A percentile compares a stretch with the other conserved stretches of the same genome.
phyloP scores from a whole-genome alignment of 2,797 vertebrate species.

The Coregonus suidteri region DNA sequence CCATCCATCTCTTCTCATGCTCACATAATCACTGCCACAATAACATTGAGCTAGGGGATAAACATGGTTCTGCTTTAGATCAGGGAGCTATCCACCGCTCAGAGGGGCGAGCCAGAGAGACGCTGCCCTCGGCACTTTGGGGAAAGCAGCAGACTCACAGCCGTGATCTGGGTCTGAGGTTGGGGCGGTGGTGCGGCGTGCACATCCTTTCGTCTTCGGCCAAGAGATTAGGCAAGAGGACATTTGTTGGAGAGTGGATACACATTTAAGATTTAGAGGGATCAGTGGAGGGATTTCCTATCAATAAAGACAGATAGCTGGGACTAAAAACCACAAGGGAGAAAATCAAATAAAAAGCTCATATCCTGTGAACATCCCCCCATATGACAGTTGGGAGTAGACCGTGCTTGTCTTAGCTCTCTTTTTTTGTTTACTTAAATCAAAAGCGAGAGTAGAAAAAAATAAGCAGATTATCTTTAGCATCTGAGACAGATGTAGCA shows the following conservation, averaged over 20 bases:
- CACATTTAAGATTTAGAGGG: conserved; percentile 60
- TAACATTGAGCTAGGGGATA: conserved; percentile 56
- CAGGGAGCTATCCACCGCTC: conserved; percentile 49
- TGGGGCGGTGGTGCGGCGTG: conserved; percentile 36
- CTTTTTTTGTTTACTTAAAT: conserved; percentile 36
- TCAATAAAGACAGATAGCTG: conserved; percentile 66
- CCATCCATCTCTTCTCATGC: conserved; percentile 55
- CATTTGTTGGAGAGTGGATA: conserved; percentile 63
- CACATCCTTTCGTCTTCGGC: conserved; percentile 61
- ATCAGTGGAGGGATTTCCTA: conserved; percentile 64
- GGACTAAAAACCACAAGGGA: conserved; percentile 52
- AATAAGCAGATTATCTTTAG: conserved; percentile 10
- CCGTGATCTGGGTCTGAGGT: conserved; percentile 40
- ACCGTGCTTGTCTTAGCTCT: conserved; percentile 22
- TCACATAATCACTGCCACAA: conserved; percentile 65
- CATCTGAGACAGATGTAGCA: conserved; percentile 30
- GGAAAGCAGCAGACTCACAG: conserved; percentile 52
- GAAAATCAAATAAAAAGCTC: conserved; percentile 65
- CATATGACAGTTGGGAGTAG: conserved; percentile 31
- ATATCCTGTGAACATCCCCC: conserved; percentile 53
- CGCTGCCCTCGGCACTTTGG: conserved; percentile 47
- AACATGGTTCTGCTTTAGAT: conserved; percentile 69
- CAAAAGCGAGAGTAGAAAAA: conserved; percentile 12
- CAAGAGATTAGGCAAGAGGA: conserved; percentile 68
- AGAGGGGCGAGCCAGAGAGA: conserved; percentile 38